phyloP scores from a whole-genome alignment of 2,797 vertebrate species.

The Manis pentadactyla region DNA sequence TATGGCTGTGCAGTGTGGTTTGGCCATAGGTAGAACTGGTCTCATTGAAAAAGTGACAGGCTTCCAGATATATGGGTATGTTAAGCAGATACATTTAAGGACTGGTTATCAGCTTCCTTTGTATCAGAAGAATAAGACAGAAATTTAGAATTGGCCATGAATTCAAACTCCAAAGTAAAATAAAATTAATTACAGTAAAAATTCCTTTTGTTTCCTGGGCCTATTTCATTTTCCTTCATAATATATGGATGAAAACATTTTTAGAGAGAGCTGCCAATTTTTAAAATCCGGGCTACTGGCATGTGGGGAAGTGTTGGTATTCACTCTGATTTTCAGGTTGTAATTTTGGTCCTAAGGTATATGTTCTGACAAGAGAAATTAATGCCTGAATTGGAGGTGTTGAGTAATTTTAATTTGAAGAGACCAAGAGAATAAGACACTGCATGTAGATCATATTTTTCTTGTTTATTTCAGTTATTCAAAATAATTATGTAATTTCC shows the following conservation, averaged over 20 bases:
- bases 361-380: conserved; percentile 49
- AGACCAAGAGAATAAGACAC: conserved; percentile 40
- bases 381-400: conserved; percentile 26
- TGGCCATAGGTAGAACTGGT: neutral
- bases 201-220: neutral
- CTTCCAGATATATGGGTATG: neutral
- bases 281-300: conserved; percentile 8
- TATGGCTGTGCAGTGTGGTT: neutral
- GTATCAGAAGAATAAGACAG: neutral
- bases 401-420: conserved; percentile 68
- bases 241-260: neutral
- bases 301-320: neutral
- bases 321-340: conserved; percentile 18
- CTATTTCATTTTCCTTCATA: conserved; percentile 50
- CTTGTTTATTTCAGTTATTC: conserved; percentile 47
- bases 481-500: conserved; percentile 23
- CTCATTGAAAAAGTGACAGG: neutral
- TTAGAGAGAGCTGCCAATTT: neutral
- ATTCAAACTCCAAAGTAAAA: conserved; percentile 46
- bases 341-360: conserved; percentile 51
- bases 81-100: conserved; percentile 3
- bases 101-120: neutral
- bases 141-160: neutral
- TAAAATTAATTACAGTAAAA: conserved; percentile 34
- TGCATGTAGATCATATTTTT: conserved; percentile 38